phyloP scores from a whole-genome alignment of 2,113 vertebrate species.

The Tragelaphus scriptus region DNA sequence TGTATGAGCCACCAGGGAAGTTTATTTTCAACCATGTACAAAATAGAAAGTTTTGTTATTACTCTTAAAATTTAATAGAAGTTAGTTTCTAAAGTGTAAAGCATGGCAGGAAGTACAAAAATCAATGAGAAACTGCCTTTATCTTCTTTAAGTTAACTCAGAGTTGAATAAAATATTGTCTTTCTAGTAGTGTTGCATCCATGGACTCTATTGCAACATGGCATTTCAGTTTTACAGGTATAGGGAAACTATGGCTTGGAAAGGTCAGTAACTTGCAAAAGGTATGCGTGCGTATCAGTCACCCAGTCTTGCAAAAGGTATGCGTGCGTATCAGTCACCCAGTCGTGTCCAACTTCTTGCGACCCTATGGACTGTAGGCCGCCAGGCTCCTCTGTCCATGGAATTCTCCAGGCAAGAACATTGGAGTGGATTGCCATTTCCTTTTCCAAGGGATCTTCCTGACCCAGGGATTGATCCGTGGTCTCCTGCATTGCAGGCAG shows the following conservation, averaged over 20 bases:
- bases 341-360: background rate
- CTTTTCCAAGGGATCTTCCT: background rate
- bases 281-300: accelerated
- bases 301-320: too few species aligned
- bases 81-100: background rate
- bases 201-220: background rate
- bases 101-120: background rate
- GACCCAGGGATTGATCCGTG: background rate
- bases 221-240: background rate
- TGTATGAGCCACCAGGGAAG: background rate
- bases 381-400: background rate
- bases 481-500: background rate
- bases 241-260: background rate
- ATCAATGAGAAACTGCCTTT: background rate
- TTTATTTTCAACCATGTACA: background rate
- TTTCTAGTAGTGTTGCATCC: background rate
- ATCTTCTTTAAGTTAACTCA: background rate
- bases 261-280: background rate
- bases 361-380: background rate
- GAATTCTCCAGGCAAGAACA: background rate
- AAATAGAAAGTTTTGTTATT: background rate
- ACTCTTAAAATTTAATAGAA: background rate
- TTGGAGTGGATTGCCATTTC: background rate
- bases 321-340: accelerated
- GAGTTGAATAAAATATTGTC: background rate